Evolutionary conservation across 2,888 invertebrate species (phyloP).

Genomic region (Melinaea marsaeus): DNA sequence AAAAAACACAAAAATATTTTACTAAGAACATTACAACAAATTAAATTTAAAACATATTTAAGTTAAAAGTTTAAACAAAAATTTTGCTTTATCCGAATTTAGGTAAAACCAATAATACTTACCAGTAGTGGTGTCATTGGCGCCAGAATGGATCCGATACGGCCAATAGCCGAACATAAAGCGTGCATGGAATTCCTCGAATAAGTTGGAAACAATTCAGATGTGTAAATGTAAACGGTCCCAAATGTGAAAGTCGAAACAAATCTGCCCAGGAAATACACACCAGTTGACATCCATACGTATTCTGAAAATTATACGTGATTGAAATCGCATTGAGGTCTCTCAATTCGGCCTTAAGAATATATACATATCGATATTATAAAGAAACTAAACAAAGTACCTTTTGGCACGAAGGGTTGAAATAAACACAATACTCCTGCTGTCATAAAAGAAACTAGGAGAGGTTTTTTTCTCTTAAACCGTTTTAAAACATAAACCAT

Average conservation of each 20-base stretch:
- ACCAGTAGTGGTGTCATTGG: constrained; percentile 54
- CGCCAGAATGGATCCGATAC: constrained; percentile 44
- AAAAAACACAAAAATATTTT: constrained; percentile 10
- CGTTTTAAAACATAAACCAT: constrained; percentile 71
- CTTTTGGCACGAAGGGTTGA: constrained; percentile 71
- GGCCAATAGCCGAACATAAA: constrained; percentile 46
- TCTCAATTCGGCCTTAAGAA: background rate
- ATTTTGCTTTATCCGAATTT: constrained; percentile 6
- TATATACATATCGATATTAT: background rate
- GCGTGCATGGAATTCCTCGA: constrained; percentile 49
- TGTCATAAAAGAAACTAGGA: constrained; percentile 66
- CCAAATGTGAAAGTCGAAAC: constrained; percentile 39
- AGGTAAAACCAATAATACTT: constrained; percentile 25
- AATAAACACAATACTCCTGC: constrained; percentile 74
- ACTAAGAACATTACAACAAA: background rate
- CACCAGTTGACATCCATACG: constrained; percentile 36
- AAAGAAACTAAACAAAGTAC: constrained; percentile 43
- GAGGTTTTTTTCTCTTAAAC: constrained; percentile 70
- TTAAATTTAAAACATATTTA: background rate
- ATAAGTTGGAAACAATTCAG: constrained; percentile 50
- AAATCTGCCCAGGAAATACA: constrained; percentile 41
- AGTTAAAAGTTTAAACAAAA: background rate
- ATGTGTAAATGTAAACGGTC: constrained; percentile 46
- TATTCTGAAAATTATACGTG: constrained; percentile 29
- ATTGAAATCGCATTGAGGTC: background rate